Conservation (phyloP, 2,797 vertebrate genomes). For the Poecilia velifera region DNA sequence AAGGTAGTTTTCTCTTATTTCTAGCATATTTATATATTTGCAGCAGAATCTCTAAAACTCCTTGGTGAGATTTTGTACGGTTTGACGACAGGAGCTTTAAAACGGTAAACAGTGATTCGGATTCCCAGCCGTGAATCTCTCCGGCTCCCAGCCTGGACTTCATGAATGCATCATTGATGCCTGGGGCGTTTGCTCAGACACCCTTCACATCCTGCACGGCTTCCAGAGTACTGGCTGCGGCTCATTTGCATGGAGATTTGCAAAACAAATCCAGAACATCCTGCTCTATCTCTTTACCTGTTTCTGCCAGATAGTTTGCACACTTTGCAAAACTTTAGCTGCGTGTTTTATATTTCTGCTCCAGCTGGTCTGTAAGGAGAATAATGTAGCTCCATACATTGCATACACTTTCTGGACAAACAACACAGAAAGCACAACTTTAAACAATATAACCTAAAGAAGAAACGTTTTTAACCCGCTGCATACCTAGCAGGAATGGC, state of each 20-base stretch:
- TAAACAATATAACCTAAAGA: background rate
- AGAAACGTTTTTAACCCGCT: background rate
- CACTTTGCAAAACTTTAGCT: slow-evolving; percentile 4
- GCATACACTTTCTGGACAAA: background rate
- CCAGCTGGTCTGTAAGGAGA: background rate
- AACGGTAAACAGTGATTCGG: slow-evolving; percentile 20
- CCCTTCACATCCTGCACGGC: slow-evolving; percentile 33
- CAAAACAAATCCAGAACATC: slow-evolving; percentile 86
- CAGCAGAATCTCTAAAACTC: too few relatives aligned
- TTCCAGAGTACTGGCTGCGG: slow-evolving; percentile 33
- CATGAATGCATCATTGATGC: slow-evolving; percentile 51
- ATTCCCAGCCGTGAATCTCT: slow-evolving; percentile 1
- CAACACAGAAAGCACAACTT: background rate
- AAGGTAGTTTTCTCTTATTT: too few relatives aligned
- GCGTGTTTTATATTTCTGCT: slow-evolving; percentile 15
- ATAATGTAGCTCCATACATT: background rate
- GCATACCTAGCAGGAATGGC: slow-evolving; percentile 6
- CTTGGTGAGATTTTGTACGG: too few relatives aligned
- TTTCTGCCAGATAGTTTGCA: slow-evolving; percentile 15
- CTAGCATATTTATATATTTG: too few relatives aligned
- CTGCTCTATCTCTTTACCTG: slow-evolving; percentile 27
- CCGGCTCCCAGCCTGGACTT: slow-evolving; percentile 16
- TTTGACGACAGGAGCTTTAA: background rate
- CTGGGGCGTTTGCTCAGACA: slow-evolving; percentile 39
- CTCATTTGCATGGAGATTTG: slow-evolving; percentile 93